Evolutionary conservation across 2,113 vertebrate genomes (phyloP).

Genomic region (Lagopus leucura): DNA sequence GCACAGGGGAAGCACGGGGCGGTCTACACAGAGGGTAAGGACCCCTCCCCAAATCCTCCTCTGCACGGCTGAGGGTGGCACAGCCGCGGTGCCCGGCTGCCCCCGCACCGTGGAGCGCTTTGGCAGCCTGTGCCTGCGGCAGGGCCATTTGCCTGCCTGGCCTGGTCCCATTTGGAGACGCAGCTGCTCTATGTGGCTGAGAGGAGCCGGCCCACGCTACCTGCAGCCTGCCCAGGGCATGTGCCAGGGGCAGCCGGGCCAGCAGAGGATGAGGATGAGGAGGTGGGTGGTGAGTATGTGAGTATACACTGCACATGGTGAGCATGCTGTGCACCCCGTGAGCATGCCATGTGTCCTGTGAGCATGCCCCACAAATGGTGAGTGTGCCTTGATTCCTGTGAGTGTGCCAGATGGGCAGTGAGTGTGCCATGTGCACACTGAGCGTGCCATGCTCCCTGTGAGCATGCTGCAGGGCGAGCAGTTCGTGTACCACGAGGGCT

Average conservation of each 20-base stretch:
- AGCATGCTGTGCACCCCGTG: accelerated
- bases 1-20: conserved; percentile 91
- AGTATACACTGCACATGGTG: not conserved
- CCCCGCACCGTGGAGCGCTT: not conserved
- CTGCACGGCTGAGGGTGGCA: accelerated
- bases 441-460: not conserved
- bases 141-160: conserved; percentile 94
- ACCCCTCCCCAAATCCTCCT: accelerated
- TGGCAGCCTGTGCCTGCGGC: not conserved
- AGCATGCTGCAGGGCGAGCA: conserved; percentile 82
- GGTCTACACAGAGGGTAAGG: conserved; percentile 90
- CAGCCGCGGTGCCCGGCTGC: accelerated
- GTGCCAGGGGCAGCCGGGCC: not conserved
- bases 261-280: accelerated
- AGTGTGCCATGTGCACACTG: not conserved
- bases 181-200: conserved; percentile 93
- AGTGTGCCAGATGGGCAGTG: too few relatives aligned
- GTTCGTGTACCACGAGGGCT: conserved; percentile 90
- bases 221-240: conserved; percentile 80
- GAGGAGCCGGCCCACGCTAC: conserved; percentile 84
- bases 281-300: not conserved
- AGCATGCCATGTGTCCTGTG: not conserved
- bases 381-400: not conserved
- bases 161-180: conserved; percentile 93
- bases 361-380: not conserved